These are phyloP conservation scores for Drosophila niveifrons DNA, from an alignment of 2,888 invertebrate genomes.

Conservation along the genomic window DNA sequence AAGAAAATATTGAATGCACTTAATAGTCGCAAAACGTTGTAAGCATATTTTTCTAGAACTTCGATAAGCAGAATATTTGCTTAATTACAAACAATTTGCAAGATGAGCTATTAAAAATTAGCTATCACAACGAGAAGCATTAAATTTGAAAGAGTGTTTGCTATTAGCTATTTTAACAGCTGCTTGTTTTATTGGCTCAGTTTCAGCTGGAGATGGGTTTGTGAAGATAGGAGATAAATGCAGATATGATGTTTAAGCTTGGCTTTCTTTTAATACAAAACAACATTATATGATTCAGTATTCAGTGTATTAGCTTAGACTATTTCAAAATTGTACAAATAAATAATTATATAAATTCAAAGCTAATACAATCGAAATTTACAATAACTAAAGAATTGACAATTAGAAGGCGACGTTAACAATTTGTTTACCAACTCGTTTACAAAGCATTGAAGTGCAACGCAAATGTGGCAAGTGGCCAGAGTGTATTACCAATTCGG, in stretches of 20 bases:
- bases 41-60: neutral
- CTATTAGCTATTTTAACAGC: neutral
- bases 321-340: too few species aligned
- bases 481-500: conserved; percentile 36
- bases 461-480: conserved; percentile 44
- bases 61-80: neutral
- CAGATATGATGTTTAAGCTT: too few species aligned
- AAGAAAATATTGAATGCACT: conserved; percentile 8
- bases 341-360: neutral
- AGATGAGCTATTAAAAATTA: neutral
- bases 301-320: too few species aligned
- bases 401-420: neutral
- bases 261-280: too few species aligned
- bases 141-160: neutral
- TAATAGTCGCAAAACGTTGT: neutral
- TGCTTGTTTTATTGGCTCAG: neutral
- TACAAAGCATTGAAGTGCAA: conserved; percentile 57
- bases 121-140: neutral
- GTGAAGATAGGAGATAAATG: too few species aligned
- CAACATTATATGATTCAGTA: too few species aligned
- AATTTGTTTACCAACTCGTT: neutral
- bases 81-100: neutral
- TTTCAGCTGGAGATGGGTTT: too few species aligned
- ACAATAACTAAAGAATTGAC: neutral
- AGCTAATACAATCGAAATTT: neutral